Percentiles rank a stretch among this genome's conserved stretches.
These are phyloP conservation scores for Lates calcarifer DNA, from an alignment of 2,113 vertebrate species.

Conservation along the genomic window DNA sequence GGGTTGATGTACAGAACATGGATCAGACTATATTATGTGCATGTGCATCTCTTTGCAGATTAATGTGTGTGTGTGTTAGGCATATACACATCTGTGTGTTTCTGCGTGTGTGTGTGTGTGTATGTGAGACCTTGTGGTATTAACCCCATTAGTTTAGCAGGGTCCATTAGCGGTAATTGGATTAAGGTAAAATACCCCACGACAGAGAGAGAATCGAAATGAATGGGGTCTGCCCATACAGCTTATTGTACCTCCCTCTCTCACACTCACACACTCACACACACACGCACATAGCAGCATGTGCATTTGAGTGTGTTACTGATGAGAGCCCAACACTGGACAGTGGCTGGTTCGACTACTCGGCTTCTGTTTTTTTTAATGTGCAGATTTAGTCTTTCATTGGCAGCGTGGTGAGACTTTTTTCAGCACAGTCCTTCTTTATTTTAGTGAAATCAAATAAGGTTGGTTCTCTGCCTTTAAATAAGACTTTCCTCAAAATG, in stretches of 20 bases:
- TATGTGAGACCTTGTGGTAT: conserved; percentile 34
- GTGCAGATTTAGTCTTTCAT: neutral
- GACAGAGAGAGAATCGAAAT: conserved; percentile 60
- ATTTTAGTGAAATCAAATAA: neutral
- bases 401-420: no score
- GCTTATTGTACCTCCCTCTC: conserved; percentile 8
- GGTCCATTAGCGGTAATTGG: conserved; percentile 71
- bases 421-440: neutral
- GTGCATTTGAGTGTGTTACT: no score
- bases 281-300: neutral
- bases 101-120: conserved; percentile 9
- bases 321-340: neutral
- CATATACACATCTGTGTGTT: neutral
- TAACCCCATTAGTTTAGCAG: conserved; percentile 53
- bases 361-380: neutral
- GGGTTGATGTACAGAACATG: neutral
- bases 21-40: neutral
- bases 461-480: neutral
- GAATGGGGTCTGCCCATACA: conserved; percentile 25
- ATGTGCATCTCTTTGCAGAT: neutral
- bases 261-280: conserved; percentile 2
- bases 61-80: neutral
- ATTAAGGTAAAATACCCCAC: conserved; percentile 50
- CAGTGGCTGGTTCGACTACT: neutral
- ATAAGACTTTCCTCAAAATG: neutral